A percentile compares a stretch with the other conserved stretches of the same genome.
Conservation (phyloP, 2,888 invertebrate genomes). For the Perdita meconis region DNA sequence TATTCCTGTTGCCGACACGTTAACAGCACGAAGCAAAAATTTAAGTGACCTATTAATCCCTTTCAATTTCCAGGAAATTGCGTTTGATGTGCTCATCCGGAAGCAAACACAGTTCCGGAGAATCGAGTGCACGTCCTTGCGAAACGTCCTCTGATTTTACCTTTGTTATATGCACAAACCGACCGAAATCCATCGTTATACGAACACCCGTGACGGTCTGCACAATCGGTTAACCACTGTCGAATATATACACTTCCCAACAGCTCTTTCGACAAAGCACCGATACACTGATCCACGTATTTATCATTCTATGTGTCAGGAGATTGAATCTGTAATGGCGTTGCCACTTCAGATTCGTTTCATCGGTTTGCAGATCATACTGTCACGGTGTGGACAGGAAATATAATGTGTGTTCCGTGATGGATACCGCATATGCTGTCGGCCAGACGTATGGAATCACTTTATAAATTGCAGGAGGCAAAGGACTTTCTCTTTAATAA, state of each 20-base stretch:
- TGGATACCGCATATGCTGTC: neutral
- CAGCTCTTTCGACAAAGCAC: constrained; percentile 46
- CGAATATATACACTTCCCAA: constrained; percentile 37
- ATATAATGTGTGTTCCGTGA: constrained; percentile 1
- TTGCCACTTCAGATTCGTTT: constrained; percentile 34
- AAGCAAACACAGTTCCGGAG: neutral
- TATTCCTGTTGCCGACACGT: neutral
- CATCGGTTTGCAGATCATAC: constrained; percentile 5
- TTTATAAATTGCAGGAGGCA: too few relatives aligned
- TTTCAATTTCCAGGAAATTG: constrained; percentile 15
- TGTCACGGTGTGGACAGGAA: neutral
- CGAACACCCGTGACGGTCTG: constrained; percentile 33
- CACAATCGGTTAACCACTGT: constrained; percentile 47
- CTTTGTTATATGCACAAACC: constrained; percentile 31
- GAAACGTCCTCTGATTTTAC: constrained; percentile 43
- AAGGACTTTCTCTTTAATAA: too few relatives aligned
- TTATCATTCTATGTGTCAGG: constrained; percentile 31
- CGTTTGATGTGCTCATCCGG: neutral
- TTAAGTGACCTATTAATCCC: neutral
- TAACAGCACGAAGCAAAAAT: neutral
- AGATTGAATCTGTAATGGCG: constrained; percentile 43
- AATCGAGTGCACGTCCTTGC: constrained; percentile 26
- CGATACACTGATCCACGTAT: constrained; percentile 19
- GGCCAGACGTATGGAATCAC: neutral
- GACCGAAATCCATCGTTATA: constrained; percentile 36